Evolutionary conservation across 2,888 invertebrate genomes (phyloP).

Genomic region (Epiblema foenella): DNA sequence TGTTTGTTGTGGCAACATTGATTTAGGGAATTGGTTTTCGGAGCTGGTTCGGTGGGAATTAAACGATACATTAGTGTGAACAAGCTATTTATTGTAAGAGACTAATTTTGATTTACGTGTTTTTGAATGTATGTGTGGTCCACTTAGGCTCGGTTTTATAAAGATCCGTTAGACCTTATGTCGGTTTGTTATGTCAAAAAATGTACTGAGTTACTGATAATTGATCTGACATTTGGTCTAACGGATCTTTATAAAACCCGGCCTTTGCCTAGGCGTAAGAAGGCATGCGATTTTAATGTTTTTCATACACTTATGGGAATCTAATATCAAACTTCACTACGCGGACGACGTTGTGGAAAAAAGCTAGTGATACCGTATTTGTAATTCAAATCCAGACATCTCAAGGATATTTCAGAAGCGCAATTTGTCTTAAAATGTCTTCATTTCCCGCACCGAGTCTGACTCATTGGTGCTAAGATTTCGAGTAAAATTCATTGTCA

Average conservation of each 20-base stretch:
- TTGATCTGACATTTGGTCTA: too few relatives aligned
- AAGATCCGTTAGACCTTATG: too few relatives aligned
- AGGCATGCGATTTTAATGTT: too few relatives aligned
- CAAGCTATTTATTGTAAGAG: neutral
- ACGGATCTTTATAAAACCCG: too few relatives aligned
- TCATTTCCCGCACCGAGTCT: constrained; percentile 2
- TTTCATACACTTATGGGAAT: too few relatives aligned
- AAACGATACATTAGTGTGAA: neutral
- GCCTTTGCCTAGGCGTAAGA: too few relatives aligned
- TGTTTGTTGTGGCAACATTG: constrained; percentile 36
- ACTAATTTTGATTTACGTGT: neutral
- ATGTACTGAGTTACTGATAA: too few relatives aligned
- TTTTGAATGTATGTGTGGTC: neutral
- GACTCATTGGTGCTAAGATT: constrained; percentile 5
- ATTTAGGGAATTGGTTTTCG: constrained; percentile 2
- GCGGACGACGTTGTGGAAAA: too few relatives aligned
- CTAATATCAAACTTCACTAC: too few relatives aligned
- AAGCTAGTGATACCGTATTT: neutral
- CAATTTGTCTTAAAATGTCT: neutral
- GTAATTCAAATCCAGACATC: constrained; percentile 8
- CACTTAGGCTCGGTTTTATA: too few relatives aligned
- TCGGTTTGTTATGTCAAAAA: too few relatives aligned
- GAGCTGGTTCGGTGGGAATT: neutral
- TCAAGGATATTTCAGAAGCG: constrained; percentile 1
- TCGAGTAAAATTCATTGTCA: neutral